Base-by-base conservation (phyloP, 2,113 vertebrate genomes). In the Callopanchax toddi region DNA sequence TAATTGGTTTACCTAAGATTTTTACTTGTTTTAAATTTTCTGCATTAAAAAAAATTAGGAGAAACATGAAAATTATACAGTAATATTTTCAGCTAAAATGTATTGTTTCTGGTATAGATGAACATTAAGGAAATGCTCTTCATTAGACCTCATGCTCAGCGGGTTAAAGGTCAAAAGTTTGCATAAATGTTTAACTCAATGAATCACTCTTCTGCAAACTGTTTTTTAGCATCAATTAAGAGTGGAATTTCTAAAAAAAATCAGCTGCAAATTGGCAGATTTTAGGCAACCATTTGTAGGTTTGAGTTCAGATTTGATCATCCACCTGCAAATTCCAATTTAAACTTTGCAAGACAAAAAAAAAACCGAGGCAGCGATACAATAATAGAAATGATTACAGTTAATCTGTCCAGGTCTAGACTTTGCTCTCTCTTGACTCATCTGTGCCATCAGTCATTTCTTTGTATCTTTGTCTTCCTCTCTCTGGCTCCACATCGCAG, bases 381-480 rank as follows among this genome's bases (percentile, higher is more conserved):
- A 66, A 69, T 70, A 71, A 66, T 56, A 71, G 49, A 61, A 63
- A 72, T 67, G 53, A 74, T 83, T 76, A 64, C 21, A 56, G 48
- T 77, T 73, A 65, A 70, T 80, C 72, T 81, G 70, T 80, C 74
- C 75, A 81, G 76, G 67, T 79, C 71, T 74, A 78, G 73, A 64
- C 68, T 82, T 78, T 75, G 50, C 72, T 77, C 61, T 79, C 58
- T 60, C 48, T 83, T 77, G 70, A 76, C 69, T 85, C 60, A 44
- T 78, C 78, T 70, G 57, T 75, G 76, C 69, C 69, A 85, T 67
- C 69, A 67, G 62, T 86, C 79, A 76, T 84, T 58, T 70, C 75
- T 86, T 87, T 87, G 70, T 66, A 66, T 80, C 64, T 76, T 69
- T 83, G 53, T 85, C 67, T 74, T 34, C 44, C 5, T 54, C 32